These are phyloP conservation scores for Atrina japonica DNA, from an alignment of 2,888 invertebrate genomes.

Conservation along the genomic window DNA sequence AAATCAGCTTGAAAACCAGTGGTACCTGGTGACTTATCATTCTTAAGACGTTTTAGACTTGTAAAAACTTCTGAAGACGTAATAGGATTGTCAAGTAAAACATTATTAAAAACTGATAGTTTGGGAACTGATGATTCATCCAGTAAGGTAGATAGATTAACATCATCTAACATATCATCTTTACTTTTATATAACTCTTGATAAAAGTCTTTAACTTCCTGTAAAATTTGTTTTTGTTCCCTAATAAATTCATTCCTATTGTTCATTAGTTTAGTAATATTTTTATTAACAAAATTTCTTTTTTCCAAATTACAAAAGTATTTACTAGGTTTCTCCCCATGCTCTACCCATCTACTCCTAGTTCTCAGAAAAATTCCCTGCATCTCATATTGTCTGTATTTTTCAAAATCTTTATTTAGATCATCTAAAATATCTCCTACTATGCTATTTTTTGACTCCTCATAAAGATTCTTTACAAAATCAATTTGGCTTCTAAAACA, in stretches of 20 bases:
- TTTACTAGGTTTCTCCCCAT: slow-evolving; percentile 6
- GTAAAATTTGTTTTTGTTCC: slow-evolving; percentile 13
- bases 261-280: slow-evolving; percentile 12
- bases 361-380: slow-evolving; percentile 17
- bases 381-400: slow-evolving; percentile 11
- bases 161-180: neutral
- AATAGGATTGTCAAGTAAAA: neutral
- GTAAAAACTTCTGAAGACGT: slow-evolving; percentile 1
- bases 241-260: neutral
- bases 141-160: neutral
- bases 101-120: neutral
- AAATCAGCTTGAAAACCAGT: slow-evolving; percentile 15
- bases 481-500: too few relatives aligned
- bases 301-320: slow-evolving; percentile 6
- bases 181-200: slow-evolving; percentile 8
- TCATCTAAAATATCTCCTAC: slow-evolving; percentile 3
- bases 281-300: slow-evolving; percentile 15
- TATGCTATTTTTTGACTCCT: too few relatives aligned
- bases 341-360: slow-evolving; percentile 20
- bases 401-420: slow-evolving; percentile 5
- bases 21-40: slow-evolving; percentile 22
- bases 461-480: too few relatives aligned
- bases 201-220: slow-evolving; percentile 20
- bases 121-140: neutral
- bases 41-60: slow-evolving; percentile 8